Evolutionary conservation across 2,888 invertebrate genomes (phyloP), one percentile per base, ranked within the genome.

Genomic region (Parthenolecanium corni): DNA sequence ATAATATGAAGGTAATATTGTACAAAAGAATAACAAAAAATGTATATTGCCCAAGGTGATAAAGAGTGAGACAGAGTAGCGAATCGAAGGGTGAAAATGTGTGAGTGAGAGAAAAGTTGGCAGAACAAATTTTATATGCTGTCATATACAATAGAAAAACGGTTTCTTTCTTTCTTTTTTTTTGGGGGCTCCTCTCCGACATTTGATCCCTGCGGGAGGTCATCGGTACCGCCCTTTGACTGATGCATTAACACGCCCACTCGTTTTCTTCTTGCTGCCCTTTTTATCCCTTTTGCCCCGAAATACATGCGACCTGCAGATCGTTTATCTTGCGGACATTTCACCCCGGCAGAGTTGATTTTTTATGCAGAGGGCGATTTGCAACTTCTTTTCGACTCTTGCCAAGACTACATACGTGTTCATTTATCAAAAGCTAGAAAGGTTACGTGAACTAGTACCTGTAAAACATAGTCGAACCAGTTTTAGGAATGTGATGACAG

Each of bases 201-300:
- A 40, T 61, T 31, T 51, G 61, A 61, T 61, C 61, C 61, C 61
- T 61, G 16, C 61, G 49, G 61, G 61, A 61, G 61, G 61, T 61
- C 61, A 61, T 61, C 61, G 36, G 61, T 61, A 61, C 61, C 47
- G 61, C 61, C 49, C 61, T 51, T 61, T 61, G 61, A 61, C 61
- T 49, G 61, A 61, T 51, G 49, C 61, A 49, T 40, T 61, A 61
- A 61, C 51, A 61, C 61, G 61, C 61, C 61, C 51, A 25, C 61
- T 61, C 46, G 61, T 61, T 61, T 49, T 61, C 23, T 23, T 49
- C 20, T 49, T 23, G 18, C 23, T 49, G 11, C 21, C 12, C 14
- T 23, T 20, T 49, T 14, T 49, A 14, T 1, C 23, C 14, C 23
- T 23, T 38, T 49, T 38, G 14, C 3, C 51, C 20, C 51, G 23